Percentiles rank a stretch among this genome's conserved stretches.
phyloP scores from a whole-genome alignment of 2,113 vertebrate species.

The Hemiscyllium ocellatum region DNA sequence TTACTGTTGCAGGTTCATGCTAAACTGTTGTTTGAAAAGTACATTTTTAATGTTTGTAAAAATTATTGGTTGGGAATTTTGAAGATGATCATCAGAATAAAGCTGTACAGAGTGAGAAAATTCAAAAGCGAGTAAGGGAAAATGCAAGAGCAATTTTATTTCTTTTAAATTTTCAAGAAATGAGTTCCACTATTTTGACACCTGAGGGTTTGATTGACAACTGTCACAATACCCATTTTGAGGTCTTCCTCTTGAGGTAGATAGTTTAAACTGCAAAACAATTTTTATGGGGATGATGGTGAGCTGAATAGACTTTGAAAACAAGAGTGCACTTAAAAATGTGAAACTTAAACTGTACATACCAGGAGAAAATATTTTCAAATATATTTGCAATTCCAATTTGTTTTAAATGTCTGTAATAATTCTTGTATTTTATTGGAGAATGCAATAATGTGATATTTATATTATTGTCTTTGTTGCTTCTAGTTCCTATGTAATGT shows the following conservation, averaged over 20 bases:
- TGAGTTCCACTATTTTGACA: not conserved
- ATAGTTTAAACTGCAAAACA: not conserved
- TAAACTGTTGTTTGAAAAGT: not conserved
- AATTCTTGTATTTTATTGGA: not conserved
- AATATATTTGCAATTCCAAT: not conserved
- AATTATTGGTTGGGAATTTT: not conserved
- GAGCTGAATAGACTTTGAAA: not conserved
- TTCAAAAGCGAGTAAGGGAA: not conserved
- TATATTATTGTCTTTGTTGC: not conserved
- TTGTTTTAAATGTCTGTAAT: not conserved
- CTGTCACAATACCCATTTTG: not conserved
- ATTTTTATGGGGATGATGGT: not conserved
- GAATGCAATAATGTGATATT: not conserved
- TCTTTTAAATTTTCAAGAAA: not conserved
- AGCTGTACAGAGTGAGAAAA: not conserved
- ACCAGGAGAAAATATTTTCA: not conserved
- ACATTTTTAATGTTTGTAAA: not conserved
- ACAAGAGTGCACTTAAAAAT: not conserved
- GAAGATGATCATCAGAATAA: not conserved
- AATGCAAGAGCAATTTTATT: not conserved
- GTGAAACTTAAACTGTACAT: not conserved
- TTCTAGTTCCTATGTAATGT: not conserved
- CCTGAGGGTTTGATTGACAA: not conserved
- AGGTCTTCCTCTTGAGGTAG: not conserved
- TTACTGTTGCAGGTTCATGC: not conserved